Evolutionary conservation across 2,797 vertebrate species (phyloP).

Genomic region (Coilia nasus): DNA sequence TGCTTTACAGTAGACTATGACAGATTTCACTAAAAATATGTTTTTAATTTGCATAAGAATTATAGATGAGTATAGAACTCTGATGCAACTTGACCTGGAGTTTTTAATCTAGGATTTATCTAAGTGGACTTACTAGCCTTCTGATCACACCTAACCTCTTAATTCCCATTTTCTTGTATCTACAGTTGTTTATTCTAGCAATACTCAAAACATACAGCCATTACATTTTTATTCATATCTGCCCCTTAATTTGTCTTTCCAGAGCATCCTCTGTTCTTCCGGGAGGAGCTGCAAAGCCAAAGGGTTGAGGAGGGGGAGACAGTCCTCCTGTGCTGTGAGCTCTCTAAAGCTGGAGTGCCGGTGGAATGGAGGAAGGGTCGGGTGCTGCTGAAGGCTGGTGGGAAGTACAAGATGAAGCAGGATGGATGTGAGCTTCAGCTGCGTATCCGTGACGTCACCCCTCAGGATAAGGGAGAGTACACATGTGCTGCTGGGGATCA

Average conservation of each 20-base stretch:
- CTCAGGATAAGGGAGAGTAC: conserved; percentile 85
- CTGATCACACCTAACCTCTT: not conserved
- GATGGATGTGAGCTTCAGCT: conserved; percentile 78
- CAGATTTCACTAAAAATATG: not conserved
- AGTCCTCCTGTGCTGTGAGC: conserved; percentile 77
- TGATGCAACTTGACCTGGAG: conserved; percentile 5
- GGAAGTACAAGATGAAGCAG: conserved; percentile 77
- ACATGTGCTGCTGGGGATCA: conserved; percentile 71
- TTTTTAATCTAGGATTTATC: not conserved
- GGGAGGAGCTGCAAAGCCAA: conserved; percentile 69
- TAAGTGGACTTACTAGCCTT: not conserved
- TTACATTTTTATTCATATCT: not conserved
- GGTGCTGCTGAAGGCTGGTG: conserved; percentile 72
- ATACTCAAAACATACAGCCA: not conserved
- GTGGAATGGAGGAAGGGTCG: conserved; percentile 83
- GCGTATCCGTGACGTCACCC: conserved; percentile 77
- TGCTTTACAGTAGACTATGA: not conserved
- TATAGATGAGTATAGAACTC: not conserved
- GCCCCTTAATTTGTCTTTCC: conserved; percentile 25
- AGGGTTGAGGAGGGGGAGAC: conserved; percentile 77
- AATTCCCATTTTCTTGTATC: not conserved
- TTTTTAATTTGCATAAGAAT: not conserved
- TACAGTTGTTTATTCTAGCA: not conserved
- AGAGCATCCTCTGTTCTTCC: conserved; percentile 57
- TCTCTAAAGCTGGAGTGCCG: conserved; percentile 75